Evolutionary conservation across 2,113 vertebrate species (phyloP).

Genomic region (Leiothrix lutea): DNA sequence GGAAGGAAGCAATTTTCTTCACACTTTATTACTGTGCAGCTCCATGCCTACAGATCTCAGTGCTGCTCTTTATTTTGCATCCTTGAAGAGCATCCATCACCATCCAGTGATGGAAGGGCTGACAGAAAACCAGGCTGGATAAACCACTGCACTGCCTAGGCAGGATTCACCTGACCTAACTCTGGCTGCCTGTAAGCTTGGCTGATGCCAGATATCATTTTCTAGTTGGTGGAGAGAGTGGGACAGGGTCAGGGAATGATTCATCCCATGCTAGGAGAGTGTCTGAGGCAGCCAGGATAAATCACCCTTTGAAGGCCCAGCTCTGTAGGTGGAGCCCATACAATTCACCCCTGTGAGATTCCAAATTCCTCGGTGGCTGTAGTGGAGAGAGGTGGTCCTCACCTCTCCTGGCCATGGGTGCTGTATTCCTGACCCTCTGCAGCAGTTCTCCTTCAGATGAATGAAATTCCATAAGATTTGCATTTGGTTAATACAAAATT

Average conservation of each 20-base stretch:
- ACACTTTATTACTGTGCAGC: background rate
- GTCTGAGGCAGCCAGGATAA: background rate
- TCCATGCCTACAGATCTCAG: background rate
- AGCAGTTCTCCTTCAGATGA: background rate
- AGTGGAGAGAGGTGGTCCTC: background rate
- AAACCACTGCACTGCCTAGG: background rate
- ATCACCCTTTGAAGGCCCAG: background rate
- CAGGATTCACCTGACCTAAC: background rate
- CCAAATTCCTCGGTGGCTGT: background rate
- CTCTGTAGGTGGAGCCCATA: background rate
- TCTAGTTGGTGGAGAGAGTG: background rate
- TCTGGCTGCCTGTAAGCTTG: background rate
- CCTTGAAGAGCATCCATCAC: background rate
- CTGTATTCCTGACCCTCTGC: background rate
- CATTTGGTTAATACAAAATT: background rate
- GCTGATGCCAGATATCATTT: background rate
- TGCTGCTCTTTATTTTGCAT: background rate
- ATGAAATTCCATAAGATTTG: background rate
- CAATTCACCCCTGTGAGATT: background rate
- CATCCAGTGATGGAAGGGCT: background rate
- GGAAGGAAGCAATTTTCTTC: slow-evolving; percentile 52
- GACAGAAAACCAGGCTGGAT: background rate
- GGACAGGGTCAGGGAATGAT: background rate
- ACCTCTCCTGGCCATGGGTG: background rate
- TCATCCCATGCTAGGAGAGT: background rate